Evolutionary conservation across 2,888 invertebrate species (phyloP).

Genomic region (Lysandra coridon): DNA sequence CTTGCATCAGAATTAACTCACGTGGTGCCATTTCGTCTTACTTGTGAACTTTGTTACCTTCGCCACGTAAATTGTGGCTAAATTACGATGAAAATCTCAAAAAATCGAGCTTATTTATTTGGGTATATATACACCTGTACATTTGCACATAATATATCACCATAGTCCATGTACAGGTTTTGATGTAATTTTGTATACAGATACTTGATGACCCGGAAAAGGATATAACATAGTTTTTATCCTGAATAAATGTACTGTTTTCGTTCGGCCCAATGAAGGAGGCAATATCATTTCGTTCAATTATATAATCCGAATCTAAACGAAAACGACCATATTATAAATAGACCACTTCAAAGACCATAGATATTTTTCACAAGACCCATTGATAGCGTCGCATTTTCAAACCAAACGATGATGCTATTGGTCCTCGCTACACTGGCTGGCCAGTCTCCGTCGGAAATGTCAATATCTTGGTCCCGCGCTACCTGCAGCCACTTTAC

Average conservation of each 20-base stretch:
- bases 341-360: neutral
- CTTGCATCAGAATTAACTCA: constrained; percentile 7
- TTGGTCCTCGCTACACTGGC: neutral
- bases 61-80: neutral
- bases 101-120: neutral
- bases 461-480: constrained; percentile 36
- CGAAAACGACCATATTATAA: too few relatives aligned
- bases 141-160: too few relatives aligned
- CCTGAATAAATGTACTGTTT: too few relatives aligned
- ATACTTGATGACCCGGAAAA: neutral
- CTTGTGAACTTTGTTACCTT: neutral
- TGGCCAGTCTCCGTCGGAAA: neutral
- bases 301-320: too few relatives aligned
- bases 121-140: too few relatives aligned
- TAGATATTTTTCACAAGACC: neutral
- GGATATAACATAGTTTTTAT: neutral
- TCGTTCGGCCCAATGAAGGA: too few relatives aligned
- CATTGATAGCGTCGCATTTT: neutral
- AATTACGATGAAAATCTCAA: neutral
- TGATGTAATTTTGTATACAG: neutral
- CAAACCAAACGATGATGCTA: neutral
- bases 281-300: too few relatives aligned
- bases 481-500: constrained; percentile 37
- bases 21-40: neutral
- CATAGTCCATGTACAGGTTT: neutral